Evolutionary conservation across 92 coral and sea anemone species (phyloP).

Genomic region (Actinernus sp.): DNA sequence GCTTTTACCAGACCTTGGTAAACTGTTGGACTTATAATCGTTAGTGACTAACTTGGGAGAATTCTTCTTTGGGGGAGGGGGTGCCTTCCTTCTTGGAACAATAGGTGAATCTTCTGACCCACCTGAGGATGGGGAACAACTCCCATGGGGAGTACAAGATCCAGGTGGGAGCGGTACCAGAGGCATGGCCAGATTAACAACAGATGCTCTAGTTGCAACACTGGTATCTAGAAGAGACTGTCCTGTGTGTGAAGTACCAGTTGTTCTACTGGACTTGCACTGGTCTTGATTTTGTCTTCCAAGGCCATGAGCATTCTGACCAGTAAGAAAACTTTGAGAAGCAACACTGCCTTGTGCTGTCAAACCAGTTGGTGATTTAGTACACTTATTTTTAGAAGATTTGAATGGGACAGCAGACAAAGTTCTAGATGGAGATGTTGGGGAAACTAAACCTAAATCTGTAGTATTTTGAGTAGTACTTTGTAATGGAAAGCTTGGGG

Average conservation of each 20-base stretch:
- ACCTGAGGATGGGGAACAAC: background rate
- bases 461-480: too few relatives aligned
- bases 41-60: background rate
- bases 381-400: constrained; percentile 6
- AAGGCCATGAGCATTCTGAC: too few relatives aligned
- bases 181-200: constrained; percentile 7
- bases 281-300: too few relatives aligned
- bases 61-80: constrained; percentile 29
- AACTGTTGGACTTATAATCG: constrained; percentile 10
- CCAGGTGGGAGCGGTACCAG: constrained; percentile 19
- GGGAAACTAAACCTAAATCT: too few relatives aligned
- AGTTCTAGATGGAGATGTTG: too few relatives aligned
- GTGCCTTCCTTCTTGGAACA: constrained; percentile 60
- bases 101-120: constrained; percentile 7
- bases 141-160: background rate
- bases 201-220: constrained; percentile 25
- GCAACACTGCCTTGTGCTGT: too few relatives aligned
- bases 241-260: too few relatives aligned
- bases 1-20: background rate
- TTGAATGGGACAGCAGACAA: constrained; percentile 30
- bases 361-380: too few relatives aligned
- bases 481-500: constrained; percentile 5
- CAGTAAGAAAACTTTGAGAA: too few relatives aligned
- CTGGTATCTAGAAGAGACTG: constrained; percentile 31
- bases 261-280: too few relatives aligned